Conservation (phyloP, 2,797 vertebrate species). For the Microctenopoma lineatum region DNA sequence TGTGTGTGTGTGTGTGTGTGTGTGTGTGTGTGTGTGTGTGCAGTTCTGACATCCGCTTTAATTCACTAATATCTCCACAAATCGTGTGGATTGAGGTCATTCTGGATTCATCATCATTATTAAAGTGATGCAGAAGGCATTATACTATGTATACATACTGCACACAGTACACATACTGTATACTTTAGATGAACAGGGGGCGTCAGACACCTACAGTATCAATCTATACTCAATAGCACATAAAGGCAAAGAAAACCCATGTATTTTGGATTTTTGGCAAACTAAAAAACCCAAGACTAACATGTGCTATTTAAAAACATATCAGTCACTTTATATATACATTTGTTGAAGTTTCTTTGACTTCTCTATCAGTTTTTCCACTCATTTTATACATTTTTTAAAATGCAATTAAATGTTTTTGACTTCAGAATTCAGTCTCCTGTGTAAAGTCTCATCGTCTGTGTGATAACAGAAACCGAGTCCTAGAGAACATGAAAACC, state of each 20-base stretch:
- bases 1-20: too few species aligned
- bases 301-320: too few species aligned
- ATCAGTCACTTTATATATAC: too few species aligned
- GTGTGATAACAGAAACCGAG: constrained; percentile 10
- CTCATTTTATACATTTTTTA: constrained; percentile 6
- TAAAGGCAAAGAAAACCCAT: too few species aligned
- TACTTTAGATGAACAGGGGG: too few species aligned
- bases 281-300: too few species aligned
- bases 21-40: not conserved
- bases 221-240: too few species aligned
- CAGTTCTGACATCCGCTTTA: constrained; percentile 38
- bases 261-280: too few species aligned
- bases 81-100: constrained; percentile 55
- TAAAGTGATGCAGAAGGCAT: constrained; percentile 26
- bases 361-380: constrained; percentile 6
- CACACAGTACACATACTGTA: not conserved
- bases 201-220: too few species aligned
- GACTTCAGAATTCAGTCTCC: not conserved
- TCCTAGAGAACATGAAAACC: constrained; percentile 31
- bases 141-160: constrained; percentile 11
- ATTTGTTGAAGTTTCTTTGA: too few species aligned
- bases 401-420: constrained; percentile 11
- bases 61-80: constrained; percentile 46
- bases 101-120: constrained; percentile 49
- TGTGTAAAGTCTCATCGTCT: constrained; percentile 15